phyloP scores from a whole-genome alignment of 2,888 invertebrate species.

The Atrina japonica region DNA sequence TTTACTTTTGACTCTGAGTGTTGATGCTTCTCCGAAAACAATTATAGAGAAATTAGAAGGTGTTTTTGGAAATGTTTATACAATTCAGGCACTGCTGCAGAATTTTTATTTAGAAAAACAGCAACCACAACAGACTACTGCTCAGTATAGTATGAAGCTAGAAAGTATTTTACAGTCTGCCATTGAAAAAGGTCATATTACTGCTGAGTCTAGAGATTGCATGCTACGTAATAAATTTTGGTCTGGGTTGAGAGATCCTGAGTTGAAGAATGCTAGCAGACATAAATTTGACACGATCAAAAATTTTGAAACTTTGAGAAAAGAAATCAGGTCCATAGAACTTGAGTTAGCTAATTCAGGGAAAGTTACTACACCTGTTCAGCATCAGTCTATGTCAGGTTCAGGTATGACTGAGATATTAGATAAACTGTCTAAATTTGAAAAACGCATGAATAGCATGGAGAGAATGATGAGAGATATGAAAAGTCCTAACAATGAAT shows the following conservation, averaged over 20 bases:
- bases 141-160: too few species aligned
- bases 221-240: conserved; percentile 26
- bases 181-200: too few species aligned
- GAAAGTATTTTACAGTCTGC: too few species aligned
- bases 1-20: too few species aligned
- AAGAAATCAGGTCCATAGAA: conserved; percentile 22
- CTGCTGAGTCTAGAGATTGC: neutral
- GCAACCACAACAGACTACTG: too few species aligned
- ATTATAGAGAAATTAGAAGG: too few species aligned
- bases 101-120: too few species aligned
- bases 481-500: too few species aligned
- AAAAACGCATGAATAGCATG: neutral
- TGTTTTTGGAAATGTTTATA: too few species aligned
- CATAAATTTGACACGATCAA: conserved; percentile 21
- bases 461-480: neutral
- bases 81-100: too few species aligned
- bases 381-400: neutral
- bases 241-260: conserved; percentile 12
- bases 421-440: neutral
- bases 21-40: too few species aligned
- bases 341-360: conserved; percentile 9
- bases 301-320: conserved; percentile 27
- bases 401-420: too few species aligned
- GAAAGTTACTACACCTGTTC: neutral
- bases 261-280: conserved; percentile 22